Percentiles rank a stretch among this genome's conserved stretches.
These are phyloP conservation scores for Gymnothorax javanicus DNA, from an alignment of 2,797 vertebrate genomes.

Conservation along the genomic window DNA sequence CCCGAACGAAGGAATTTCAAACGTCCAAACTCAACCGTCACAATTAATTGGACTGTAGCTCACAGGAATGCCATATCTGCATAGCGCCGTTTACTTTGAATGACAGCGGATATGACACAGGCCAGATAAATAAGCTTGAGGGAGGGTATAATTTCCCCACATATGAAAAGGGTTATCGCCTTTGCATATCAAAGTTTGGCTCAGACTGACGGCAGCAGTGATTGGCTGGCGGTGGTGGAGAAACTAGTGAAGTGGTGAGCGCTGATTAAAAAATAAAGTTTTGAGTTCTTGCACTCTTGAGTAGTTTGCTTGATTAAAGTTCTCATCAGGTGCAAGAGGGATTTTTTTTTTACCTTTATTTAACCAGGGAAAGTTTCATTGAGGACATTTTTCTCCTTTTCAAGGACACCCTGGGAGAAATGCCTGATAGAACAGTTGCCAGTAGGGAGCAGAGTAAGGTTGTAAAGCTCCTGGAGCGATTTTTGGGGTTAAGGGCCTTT, in stretches of 20 bases:
- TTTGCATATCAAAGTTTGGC: background rate
- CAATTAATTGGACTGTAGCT: slow-evolving; percentile 15
- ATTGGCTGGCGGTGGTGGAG: background rate
- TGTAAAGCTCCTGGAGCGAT: too few relatives aligned
- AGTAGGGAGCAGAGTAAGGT: too few relatives aligned
- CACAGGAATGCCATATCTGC: background rate
- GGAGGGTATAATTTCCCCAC: slow-evolving; percentile 19
- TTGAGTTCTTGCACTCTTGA: background rate
- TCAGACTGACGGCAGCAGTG: background rate
- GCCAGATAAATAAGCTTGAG: background rate
- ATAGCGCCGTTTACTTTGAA: slow-evolving; percentile 18
- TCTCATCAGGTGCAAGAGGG: background rate
- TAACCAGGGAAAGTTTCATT: too few relatives aligned
- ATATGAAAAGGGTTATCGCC: slow-evolving; percentile 7
- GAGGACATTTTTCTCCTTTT: too few relatives aligned
- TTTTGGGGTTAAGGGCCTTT: too few relatives aligned
- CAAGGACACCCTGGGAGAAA: too few relatives aligned
- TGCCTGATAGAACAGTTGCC: too few relatives aligned
- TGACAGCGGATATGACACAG: slow-evolving; percentile 27
- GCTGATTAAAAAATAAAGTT: background rate
- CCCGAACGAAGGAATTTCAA: slow-evolving; percentile 7
- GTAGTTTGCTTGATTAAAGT: background rate
- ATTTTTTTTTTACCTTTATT: background rate
- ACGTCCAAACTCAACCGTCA: slow-evolving; percentile 18
- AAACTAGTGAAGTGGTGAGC: background rate